phyloP scores from a whole-genome alignment of 2,888 invertebrate species.

The Apamea epomidion region DNA sequence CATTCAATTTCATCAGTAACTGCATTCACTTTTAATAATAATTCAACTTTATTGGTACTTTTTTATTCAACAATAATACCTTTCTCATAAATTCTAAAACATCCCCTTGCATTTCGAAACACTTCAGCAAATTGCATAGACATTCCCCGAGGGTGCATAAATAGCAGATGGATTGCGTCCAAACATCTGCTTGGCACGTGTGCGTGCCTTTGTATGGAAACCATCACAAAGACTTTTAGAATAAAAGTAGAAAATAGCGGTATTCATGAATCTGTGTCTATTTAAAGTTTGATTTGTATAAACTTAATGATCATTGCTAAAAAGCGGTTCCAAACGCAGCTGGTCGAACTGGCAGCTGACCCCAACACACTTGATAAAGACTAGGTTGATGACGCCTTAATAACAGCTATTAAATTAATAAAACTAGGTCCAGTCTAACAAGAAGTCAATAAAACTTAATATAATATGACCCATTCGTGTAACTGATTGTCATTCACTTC shows the following conservation, averaged over 20 bases:
- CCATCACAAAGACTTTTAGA: conserved; percentile 35
- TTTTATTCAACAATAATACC: conserved; percentile 39
- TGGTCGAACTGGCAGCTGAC: conserved; percentile 50
- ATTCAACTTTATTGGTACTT: conserved; percentile 15
- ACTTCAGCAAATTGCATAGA: conserved; percentile 55
- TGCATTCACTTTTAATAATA: conserved; percentile 2
- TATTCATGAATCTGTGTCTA: conserved; percentile 47
- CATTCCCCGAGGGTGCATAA: conserved; percentile 55
- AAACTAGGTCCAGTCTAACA: conserved; percentile 40
- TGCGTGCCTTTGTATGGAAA: conserved; percentile 56
- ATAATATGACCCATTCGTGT: conserved; percentile 27
- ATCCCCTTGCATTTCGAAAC: conserved; percentile 49
- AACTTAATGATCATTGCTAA: conserved; percentile 47
- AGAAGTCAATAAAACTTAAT: conserved; percentile 38
- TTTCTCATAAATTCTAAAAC: conserved; percentile 36
- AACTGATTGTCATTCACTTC: conserved; percentile 41
- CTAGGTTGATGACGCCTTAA: conserved; percentile 43
- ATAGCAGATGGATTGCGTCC: conserved; percentile 75
- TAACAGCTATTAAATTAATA: conserved; percentile 49
- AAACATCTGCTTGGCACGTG: conserved; percentile 87
- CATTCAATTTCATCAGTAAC: background rate
- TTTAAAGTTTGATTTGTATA: conserved; percentile 53
- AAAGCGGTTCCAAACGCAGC: conserved; percentile 46
- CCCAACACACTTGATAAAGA: conserved; percentile 42
- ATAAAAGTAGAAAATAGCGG: conserved; percentile 43